Percentiles rank a stretch among this genome's conserved stretches.
These are phyloP conservation scores for Ctenopoma kingsleyae DNA, from an alignment of 2,797 vertebrate species.

Conservation along the genomic window DNA sequence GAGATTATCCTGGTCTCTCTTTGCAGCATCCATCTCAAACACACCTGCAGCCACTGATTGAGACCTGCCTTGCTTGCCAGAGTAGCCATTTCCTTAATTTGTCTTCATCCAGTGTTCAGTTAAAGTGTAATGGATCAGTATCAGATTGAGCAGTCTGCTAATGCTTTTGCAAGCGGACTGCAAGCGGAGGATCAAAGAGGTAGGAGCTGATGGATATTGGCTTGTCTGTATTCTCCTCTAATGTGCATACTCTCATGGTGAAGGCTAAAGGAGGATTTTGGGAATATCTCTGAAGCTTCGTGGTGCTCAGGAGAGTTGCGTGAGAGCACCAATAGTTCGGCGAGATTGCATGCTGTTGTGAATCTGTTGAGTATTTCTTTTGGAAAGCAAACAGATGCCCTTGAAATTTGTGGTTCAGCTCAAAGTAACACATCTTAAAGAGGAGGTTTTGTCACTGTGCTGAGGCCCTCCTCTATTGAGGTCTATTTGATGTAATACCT, in stretches of 20 bases:
- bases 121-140: constrained; percentile 36
- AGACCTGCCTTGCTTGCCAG: constrained; percentile 41
- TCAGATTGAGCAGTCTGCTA: constrained; percentile 40
- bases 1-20: constrained; percentile 24
- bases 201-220: constrained; percentile 23
- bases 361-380: constrained; percentile 30
- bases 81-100: constrained; percentile 39
- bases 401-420: constrained; percentile 34
- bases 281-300: constrained; percentile 1
- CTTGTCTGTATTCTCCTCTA: constrained; percentile 24
- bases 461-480: constrained; percentile 13
- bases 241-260: constrained; percentile 17
- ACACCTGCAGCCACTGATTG: constrained; percentile 39
- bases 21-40: constrained; percentile 38
- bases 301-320: constrained; percentile 26
- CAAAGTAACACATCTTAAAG: constrained; percentile 23
- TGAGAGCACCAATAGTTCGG: constrained; percentile 2
- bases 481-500: constrained; percentile 35
- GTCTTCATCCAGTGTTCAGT: constrained; percentile 38
- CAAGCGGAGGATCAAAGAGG: constrained; percentile 25
- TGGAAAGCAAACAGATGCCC: constrained; percentile 26
- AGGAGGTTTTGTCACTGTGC: constrained; percentile 17
- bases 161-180: constrained; percentile 27
- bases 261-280: constrained; percentile 22
- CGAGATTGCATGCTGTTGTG: constrained; percentile 9